Conservation (phyloP, 2,797 vertebrate species). For the Menidia menidia region DNA sequence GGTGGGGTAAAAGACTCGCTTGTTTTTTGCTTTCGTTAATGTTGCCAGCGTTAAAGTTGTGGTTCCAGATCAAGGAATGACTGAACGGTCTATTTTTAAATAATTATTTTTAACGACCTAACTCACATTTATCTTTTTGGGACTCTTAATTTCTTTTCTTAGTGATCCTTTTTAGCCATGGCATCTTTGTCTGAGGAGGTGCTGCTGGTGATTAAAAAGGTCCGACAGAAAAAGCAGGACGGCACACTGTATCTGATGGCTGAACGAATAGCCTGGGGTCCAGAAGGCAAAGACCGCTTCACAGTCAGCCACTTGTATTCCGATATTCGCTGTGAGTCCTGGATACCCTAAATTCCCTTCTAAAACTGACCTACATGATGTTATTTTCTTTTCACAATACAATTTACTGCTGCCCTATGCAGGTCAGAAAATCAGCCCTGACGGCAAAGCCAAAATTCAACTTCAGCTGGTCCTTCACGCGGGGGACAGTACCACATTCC, state of each 20-base stretch:
- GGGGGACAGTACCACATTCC: slow-evolving; percentile 96
- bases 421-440: slow-evolving; percentile 99
- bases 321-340: slow-evolving; percentile 96
- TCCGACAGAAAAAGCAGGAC: slow-evolving; percentile 98
- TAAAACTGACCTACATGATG: not conserved
- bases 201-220: slow-evolving; percentile 94
- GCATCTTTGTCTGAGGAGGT: slow-evolving; percentile 98
- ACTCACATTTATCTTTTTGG: not conserved
- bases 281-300: slow-evolving; percentile 98
- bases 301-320: slow-evolving; percentile 96
- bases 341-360: not conserved
- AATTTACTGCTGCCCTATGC: slow-evolving; percentile 21
- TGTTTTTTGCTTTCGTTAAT: not conserved
- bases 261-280: slow-evolving; percentile 96
- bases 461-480: slow-evolving; percentile 96
- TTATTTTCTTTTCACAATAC: not conserved
- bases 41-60: not conserved
- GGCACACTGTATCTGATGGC: slow-evolving; percentile 98
- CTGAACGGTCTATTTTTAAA: not conserved
- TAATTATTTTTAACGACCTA: not conserved
- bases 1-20: not conserved
- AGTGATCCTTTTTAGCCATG: slow-evolving; percentile 81
- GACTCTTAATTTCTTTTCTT: not conserved
- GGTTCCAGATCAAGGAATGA: not conserved
- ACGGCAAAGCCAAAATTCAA: slow-evolving; percentile 98